Percentiles rank a stretch among this genome's conserved stretches.
phyloP scores from a whole-genome alignment of 2,113 vertebrate genomes.

The Oxyura jamaicensis region DNA sequence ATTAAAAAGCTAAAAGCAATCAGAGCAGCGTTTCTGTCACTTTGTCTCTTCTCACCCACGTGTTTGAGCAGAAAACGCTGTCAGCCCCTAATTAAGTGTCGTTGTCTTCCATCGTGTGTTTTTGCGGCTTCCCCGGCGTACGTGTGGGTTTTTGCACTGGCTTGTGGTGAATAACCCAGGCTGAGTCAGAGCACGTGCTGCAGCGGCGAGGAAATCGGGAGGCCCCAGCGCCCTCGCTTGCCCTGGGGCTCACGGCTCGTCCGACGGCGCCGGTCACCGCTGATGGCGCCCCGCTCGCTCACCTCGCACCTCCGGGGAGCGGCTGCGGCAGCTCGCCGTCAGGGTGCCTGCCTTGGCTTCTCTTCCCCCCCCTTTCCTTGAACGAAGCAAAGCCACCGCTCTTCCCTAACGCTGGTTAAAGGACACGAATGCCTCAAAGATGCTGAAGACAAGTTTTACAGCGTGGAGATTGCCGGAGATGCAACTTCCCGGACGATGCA shows the following conservation, averaged over 20 bases:
- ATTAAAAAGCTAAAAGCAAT: conserved; percentile 26
- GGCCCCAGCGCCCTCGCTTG: accelerated
- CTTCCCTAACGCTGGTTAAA: neutral
- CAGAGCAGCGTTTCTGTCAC: neutral
- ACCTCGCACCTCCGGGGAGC: neutral
- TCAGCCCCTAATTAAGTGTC: conserved; percentile 18
- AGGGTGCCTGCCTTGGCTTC: neutral
- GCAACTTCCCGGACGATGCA: neutral
- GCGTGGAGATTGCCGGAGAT: neutral
- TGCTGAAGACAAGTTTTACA: neutral
- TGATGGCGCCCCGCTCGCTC: accelerated
- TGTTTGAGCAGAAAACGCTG: neutral
- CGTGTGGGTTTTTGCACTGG: conserved; percentile 22
- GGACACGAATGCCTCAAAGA: accelerated
- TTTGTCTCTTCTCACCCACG: neutral
- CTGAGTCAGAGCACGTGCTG: neutral
- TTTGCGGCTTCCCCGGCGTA: conserved; percentile 27
- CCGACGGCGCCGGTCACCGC: accelerated
- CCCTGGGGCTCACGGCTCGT: accelerated
- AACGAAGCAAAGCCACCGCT: neutral
- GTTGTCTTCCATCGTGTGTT: neutral
- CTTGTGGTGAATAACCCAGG: neutral
- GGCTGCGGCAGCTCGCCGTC: accelerated
- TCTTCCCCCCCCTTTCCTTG: neutral
- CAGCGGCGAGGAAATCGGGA: neutral